A percentile compares a stretch with the other conserved stretches of the same genome.
These are phyloP conservation scores for Stomorhina lunata DNA, from an alignment of 2,888 invertebrate genomes.

Conservation along the genomic window DNA sequence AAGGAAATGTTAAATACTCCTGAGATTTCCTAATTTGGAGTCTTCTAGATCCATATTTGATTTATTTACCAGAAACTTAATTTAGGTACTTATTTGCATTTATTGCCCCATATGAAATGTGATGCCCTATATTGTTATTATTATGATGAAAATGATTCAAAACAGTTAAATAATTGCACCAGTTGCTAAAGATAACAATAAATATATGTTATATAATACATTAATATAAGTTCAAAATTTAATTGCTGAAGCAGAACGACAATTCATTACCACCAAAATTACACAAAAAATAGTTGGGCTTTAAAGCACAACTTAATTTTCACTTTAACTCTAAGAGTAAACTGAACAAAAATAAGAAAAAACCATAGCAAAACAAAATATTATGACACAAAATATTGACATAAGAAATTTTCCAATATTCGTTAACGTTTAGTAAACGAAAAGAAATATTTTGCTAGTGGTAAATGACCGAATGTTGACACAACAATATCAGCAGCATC, in stretches of 20 bases:
- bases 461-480: constrained; percentile 36
- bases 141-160: too few species aligned
- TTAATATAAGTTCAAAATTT: constrained; percentile 18
- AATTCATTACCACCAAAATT: constrained; percentile 14
- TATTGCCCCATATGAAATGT: too few species aligned
- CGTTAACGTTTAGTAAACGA: neutral
- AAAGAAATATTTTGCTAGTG: constrained; percentile 25
- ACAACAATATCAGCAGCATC: neutral
- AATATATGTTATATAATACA: too few species aligned
- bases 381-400: constrained; percentile 17
- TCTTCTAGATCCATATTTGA: too few species aligned
- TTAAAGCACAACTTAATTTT: constrained; percentile 14
- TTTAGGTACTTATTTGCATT: too few species aligned
- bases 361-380: neutral
- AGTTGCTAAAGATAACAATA: too few species aligned
- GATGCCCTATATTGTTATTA: too few species aligned
- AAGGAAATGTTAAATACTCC: too few species aligned
- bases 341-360: neutral
- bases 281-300: neutral
- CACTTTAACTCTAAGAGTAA: neutral
- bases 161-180: too few species aligned
- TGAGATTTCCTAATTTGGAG: too few species aligned
- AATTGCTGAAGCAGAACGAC: constrained; percentile 53
- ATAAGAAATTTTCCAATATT: constrained; percentile 47
- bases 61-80: too few species aligned